Conservation (phyloP, 2,113 vertebrate species). For the Microtus ochrogaster region DNA sequence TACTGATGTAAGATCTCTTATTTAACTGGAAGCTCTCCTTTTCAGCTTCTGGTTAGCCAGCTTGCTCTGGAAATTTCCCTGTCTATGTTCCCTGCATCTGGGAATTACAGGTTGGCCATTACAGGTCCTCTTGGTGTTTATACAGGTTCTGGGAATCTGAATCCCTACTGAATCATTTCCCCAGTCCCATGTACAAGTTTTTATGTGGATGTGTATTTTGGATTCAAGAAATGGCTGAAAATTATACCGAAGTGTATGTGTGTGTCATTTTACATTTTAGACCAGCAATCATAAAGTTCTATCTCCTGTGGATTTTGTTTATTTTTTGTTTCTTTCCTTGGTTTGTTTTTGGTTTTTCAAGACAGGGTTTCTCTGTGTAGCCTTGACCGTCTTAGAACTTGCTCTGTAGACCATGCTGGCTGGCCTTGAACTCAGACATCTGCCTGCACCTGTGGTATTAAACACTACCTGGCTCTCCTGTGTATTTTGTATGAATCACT, state of each 20-base stretch:
- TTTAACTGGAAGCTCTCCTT: neutral
- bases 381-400: too few relatives aligned
- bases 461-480: neutral
- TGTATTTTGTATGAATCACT: neutral
- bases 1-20: neutral
- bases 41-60: neutral
- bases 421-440: too few relatives aligned
- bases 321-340: neutral
- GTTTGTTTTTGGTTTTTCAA: neutral
- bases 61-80: neutral
- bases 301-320: too few relatives aligned
- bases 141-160: neutral
- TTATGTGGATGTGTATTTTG: slow-evolving; percentile 9
- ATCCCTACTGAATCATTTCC: neutral
- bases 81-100: neutral
- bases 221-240: slow-evolving; percentile 36
- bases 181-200: neutral
- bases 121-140: neutral
- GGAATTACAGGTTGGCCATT: neutral
- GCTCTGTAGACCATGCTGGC: too few relatives aligned
- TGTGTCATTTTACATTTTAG: slow-evolving; percentile 26
- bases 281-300: slow-evolving; percentile 19
- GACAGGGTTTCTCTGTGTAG: too few relatives aligned
- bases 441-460: neutral
- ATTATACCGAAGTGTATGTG: slow-evolving; percentile 14